These are phyloP conservation scores for Hartigia nigra DNA, from an alignment of 2,888 invertebrate genomes.

Conservation along the genomic window DNA sequence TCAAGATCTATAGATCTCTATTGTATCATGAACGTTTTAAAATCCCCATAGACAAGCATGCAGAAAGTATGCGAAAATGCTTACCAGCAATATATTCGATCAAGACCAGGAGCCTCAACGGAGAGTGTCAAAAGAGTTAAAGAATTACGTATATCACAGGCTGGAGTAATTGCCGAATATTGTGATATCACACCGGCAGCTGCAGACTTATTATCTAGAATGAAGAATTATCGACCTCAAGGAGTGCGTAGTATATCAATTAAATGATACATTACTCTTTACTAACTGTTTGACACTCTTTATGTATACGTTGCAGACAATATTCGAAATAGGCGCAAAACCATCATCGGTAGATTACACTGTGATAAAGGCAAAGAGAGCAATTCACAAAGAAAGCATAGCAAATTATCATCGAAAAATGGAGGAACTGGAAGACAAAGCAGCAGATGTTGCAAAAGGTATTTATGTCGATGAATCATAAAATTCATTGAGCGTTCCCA, in stretches of 20 bases:
- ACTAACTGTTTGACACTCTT: background rate
- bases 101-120: slow-evolving; percentile 88
- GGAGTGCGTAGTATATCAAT: slow-evolving; percentile 69
- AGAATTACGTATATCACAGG: slow-evolving; percentile 69
- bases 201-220: slow-evolving; percentile 69
- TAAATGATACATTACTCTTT: slow-evolving; percentile 2
- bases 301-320: slow-evolving; percentile 74
- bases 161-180: slow-evolving; percentile 73
- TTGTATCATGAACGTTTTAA: slow-evolving; percentile 30
- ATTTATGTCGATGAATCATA: slow-evolving; percentile 1
- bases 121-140: slow-evolving; percentile 92
- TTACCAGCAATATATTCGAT: slow-evolving; percentile 89
- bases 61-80: slow-evolving; percentile 86
- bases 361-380: slow-evolving; percentile 90
- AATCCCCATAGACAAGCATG: slow-evolving; percentile 69
- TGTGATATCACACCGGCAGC: slow-evolving; percentile 42
- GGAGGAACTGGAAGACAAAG: slow-evolving; percentile 57
- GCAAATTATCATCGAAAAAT: slow-evolving; percentile 63
- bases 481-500: background rate
- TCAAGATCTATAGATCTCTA: slow-evolving; percentile 12
- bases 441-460: slow-evolving; percentile 18
- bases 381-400: slow-evolving; percentile 75
- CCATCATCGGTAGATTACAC: slow-evolving; percentile 80
- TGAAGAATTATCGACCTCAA: slow-evolving; percentile 82
- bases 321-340: slow-evolving; percentile 91